Conservation (phyloP, 2,797 vertebrate genomes). For the Coccyzus lansbergi region DNA sequence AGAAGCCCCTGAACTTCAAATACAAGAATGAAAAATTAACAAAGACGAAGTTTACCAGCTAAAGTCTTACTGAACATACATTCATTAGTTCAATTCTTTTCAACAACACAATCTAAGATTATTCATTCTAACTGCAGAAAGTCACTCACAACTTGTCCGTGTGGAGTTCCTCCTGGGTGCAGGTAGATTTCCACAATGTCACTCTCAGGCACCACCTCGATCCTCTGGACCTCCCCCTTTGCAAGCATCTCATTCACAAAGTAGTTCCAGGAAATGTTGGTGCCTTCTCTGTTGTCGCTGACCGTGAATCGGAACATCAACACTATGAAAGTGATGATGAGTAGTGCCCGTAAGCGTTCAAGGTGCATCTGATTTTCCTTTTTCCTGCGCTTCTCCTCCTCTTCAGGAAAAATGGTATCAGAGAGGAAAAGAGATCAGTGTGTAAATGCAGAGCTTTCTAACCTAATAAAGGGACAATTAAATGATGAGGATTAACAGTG, state of each 20-base stretch:
- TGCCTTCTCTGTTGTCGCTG: slow-evolving; percentile 78
- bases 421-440: neutral
- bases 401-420: slow-evolving; percentile 31
- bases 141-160: slow-evolving; percentile 88
- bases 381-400: slow-evolving; percentile 89
- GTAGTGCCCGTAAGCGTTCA: slow-evolving; percentile 86
- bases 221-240: slow-evolving; percentile 94
- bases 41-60: neutral
- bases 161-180: slow-evolving; percentile 91
- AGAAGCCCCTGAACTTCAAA: neutral
- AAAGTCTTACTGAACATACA: neutral
- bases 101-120: neutral
- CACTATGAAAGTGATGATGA: slow-evolving; percentile 78
- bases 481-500: neutral
- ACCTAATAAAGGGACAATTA: neutral
- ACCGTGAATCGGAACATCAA: slow-evolving; percentile 82
- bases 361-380: slow-evolving; percentile 89
- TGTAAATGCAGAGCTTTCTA: neutral
- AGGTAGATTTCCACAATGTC: slow-evolving; percentile 93
- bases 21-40: neutral
- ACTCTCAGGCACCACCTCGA: slow-evolving; percentile 92
- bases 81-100: neutral
- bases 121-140: neutral
- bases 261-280: slow-evolving; percentile 95
- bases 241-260: slow-evolving; percentile 97